Base-by-base conservation (phyloP, 2,888 invertebrate species). In the Eupelmus urozonus region DNA sequence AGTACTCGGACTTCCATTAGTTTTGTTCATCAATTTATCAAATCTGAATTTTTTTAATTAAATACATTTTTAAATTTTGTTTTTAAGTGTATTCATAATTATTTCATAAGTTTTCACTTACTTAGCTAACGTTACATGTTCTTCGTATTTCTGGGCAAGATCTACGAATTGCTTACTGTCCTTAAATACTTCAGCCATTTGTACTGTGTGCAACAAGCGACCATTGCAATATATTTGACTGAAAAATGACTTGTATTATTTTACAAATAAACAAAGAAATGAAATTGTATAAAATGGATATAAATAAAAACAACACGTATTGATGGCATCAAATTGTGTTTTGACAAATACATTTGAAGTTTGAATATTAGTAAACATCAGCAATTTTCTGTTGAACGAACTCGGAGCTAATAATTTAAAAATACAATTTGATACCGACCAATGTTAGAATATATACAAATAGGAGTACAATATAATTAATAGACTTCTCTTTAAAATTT, bases 1-100 rank as follows among this genome's bases (percentile, higher is more conserved):
- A 3, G 11, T 25, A 13, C 20, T 66, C 11, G 66, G 51, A 66
- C n/a, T 27, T 11, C 29, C 11, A 13, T 29, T 51, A 5, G 66
- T 51, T 93, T 92, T 91, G 84, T 94, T 93, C 96, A 96, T 96
- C 40, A 96, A 91, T 1, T 89, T 87, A 89, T 96, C 95, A 79
- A 96, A 90, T 5, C 94, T 92, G 0, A 9, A 13, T 13, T 45
- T 45, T 45, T 51, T 18, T 20, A 51, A 45, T 34, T 18, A 18
- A 18, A 57, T 25, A 57, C 2, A 16, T 23, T 4, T 53, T 20
- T 23, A 55, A 18, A 55, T 23, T 55, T 20, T 20, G 13, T 0
- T 23, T 55, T 55, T 9, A 2, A 11, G 9, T 23, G n/a, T n/a
- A 51, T 55, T 34, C 3, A 34, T 34, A 34, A 34, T 34, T 90